These are phyloP conservation scores for Cassiopea xamachana DNA, from an alignment of 30 jellyfish, hydroid and myxozoan species.

Conservation along the genomic window DNA sequence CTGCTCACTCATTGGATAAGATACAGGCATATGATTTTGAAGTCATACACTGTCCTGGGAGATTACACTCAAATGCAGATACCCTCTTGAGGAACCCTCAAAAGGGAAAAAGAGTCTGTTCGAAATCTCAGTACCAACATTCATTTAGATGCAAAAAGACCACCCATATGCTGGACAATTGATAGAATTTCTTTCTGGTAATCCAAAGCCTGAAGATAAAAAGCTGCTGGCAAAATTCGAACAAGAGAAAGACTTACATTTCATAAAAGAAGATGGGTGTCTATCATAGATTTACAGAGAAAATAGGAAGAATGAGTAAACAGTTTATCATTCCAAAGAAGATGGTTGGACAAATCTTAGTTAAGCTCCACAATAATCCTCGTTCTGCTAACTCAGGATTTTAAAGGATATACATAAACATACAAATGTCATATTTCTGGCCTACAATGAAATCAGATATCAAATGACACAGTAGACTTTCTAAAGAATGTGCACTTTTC, in stretches of 20 bases:
- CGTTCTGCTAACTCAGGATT: conserved; percentile 47
- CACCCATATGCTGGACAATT: conserved; percentile 54
- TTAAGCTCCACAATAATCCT: conserved; percentile 33
- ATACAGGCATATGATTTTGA: conserved; percentile 63
- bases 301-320: conserved; percentile 34
- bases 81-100: conserved; percentile 57
- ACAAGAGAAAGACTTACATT: conserved; percentile 22
- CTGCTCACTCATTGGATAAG: conserved; percentile 71
- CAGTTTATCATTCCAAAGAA: conserved; percentile 61
- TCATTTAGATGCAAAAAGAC: conserved; percentile 28
- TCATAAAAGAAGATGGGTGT: conserved; percentile 45
- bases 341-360: conserved; percentile 50
- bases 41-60: conserved; percentile 63
- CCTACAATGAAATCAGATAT: conserved; percentile 56
- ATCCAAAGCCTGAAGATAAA: conserved; percentile 33
- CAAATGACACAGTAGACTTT: conserved; percentile 26
- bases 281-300: conserved; percentile 20
- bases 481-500: conserved; percentile 19
- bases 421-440: conserved; percentile 45
- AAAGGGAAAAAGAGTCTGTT: conserved; percentile 35
- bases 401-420: conserved; percentile 28
- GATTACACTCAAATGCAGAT: conserved; percentile 61
- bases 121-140: conserved; percentile 15
- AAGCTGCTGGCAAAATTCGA: conserved; percentile 15
- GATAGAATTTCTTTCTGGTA: conserved; percentile 9